These are phyloP conservation scores for Pyralis farinalis DNA, from an alignment of 2,888 invertebrate genomes.

Conservation along the genomic window DNA sequence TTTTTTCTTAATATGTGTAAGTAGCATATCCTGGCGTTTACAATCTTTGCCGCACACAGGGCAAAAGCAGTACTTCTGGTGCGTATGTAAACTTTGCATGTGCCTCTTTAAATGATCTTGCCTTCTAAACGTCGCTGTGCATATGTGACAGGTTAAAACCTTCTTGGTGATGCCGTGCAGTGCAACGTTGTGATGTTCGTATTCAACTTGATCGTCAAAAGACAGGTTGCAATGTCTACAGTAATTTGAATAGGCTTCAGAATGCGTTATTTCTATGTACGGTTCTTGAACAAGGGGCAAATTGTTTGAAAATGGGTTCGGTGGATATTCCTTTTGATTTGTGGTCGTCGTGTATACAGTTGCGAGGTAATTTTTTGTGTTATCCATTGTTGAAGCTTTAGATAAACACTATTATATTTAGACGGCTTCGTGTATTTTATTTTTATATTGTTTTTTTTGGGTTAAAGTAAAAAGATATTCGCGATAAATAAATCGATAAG, in stretches of 20 bases:
- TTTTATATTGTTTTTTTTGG: neutral
- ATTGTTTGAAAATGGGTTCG: slow-evolving; percentile 1
- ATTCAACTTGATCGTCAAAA: slow-evolving; percentile 32
- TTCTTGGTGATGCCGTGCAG: slow-evolving; percentile 33
- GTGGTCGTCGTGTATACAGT: neutral
- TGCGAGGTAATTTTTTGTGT: neutral
- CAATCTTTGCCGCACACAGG: slow-evolving; percentile 43
- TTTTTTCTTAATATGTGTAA: slow-evolving; percentile 39
- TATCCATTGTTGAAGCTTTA: neutral
- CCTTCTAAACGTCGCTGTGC: slow-evolving; percentile 36
- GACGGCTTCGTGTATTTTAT: no score
- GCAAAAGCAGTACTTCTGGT: slow-evolving; percentile 29
- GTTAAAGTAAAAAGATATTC: no score
- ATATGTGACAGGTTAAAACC: slow-evolving; percentile 31
- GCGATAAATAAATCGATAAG: no score
- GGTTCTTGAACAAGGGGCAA: neutral
- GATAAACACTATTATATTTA: no score
- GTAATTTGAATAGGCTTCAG: slow-evolving; percentile 12
- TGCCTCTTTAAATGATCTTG: slow-evolving; percentile 52
- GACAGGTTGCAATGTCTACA: slow-evolving; percentile 38
- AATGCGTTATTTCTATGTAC: neutral
- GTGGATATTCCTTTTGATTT: neutral
- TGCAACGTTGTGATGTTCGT: slow-evolving; percentile 39
- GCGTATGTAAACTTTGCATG: slow-evolving; percentile 36
- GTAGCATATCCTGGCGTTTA: slow-evolving; percentile 33